These are phyloP conservation scores for Camponotus fellah DNA, from an alignment of 2,888 invertebrate genomes.

Conservation along the genomic window DNA sequence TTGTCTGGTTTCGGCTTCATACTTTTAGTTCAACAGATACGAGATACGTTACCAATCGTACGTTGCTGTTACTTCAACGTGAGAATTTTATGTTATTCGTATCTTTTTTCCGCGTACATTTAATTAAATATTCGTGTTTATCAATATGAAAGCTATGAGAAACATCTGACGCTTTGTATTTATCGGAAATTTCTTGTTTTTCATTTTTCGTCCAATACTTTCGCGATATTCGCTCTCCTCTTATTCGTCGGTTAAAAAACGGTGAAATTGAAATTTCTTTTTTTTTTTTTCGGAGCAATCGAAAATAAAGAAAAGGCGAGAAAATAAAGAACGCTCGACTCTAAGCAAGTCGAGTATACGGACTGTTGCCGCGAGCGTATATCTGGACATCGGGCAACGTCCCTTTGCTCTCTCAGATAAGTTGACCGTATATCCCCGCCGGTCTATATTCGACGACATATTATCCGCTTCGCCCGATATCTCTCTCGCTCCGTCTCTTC, in stretches of 20 bases:
- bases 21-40: neutral
- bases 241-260: neutral
- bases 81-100: neutral
- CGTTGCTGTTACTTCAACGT: neutral
- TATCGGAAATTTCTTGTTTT: neutral
- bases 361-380: slow-evolving; percentile 5
- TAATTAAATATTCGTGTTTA: neutral
- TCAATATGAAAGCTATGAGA: neutral
- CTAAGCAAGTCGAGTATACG: neutral
- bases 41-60: slow-evolving; percentile 9
- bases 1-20: neutral
- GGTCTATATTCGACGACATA: slow-evolving; percentile 66
- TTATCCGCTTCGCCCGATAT: slow-evolving; percentile 61
- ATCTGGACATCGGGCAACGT: slow-evolving; percentile 56
- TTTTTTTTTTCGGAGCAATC: neutral
- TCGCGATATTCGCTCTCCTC: neutral
- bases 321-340: neutral
- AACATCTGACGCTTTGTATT: neutral
- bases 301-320: neutral
- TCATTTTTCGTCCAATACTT: neutral
- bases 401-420: slow-evolving; percentile 41
- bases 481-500: neutral
- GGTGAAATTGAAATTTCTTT: neutral
- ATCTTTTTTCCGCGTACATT: neutral
- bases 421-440: slow-evolving; percentile 38